Evolutionary conservation across 2,888 invertebrate species (phyloP), one percentile per base, ranked within the genome.

Genomic region (Eilema griseolum): DNA sequence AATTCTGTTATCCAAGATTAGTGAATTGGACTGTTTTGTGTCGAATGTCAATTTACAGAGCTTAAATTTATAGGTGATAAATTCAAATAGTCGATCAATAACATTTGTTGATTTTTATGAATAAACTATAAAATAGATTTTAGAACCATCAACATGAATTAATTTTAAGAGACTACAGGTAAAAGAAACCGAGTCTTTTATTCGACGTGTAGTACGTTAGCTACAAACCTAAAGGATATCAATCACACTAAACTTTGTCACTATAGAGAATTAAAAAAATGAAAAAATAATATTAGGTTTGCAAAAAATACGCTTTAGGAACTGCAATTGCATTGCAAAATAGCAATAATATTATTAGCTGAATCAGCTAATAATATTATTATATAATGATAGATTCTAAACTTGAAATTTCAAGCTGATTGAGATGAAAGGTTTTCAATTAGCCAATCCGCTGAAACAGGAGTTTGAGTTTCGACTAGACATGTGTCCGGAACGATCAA

Each of bases 371-470:
- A 57, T 24, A 37, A 26, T 59, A 28, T 16, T 41, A 24, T n/a
- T 52, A n/a, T 76, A 66, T 71, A 75, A 67, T 73, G 80, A 70
- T 71, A 74, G 69, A 69, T 70, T n/a, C 63, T 28, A 71, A 78
- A 74, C 76, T 69, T 78, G 72, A 79, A 79, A 83, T 79, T 78
- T 81, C 83, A 71, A 79, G 75, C 66, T 73, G 81, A 83, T 81
- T 64, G 77, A 82, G 80, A 74, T 80, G 85, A 85, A 86, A 83
- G 85, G 87, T 83, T 88, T 88, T 90, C 91, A 88, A 91, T 90
- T 90, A 89, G 82, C 85, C 88, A 85, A 88, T 88, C 82, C 85
- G 78, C 72, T 84, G 82, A 82, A 82, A 81, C 82, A 77, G 81
- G 81, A 84, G 77, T 78, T 77, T 70, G 85, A 82, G 85, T 87